Evolutionary conservation across 2,797 vertebrate species (phyloP).

Genomic region (Toxotes lorentzi): DNA sequence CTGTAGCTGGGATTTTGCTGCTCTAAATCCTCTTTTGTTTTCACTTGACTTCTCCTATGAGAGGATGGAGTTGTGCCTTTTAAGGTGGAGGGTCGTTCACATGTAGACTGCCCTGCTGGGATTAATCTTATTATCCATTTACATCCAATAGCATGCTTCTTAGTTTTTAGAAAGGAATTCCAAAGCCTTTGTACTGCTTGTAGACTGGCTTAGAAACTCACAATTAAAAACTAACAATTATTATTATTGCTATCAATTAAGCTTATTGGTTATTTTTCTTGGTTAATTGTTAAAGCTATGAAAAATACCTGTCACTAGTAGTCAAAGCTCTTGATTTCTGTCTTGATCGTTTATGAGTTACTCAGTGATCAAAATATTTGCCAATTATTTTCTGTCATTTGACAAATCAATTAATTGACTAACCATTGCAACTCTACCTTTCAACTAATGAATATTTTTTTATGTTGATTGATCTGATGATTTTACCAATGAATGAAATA

Average conservation of each 20-base stretch:
- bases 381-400: no score
- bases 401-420: no score
- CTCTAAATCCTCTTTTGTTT: background rate
- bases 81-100: background rate
- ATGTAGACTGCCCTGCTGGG: background rate
- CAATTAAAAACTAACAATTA: no score
- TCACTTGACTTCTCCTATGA: background rate
- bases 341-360: no score
- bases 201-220: background rate
- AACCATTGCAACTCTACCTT: no score
- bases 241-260: no score
- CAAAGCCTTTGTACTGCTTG: background rate
- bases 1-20: background rate
- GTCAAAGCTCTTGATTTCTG: no score
- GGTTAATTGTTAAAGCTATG: background rate
- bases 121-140: slow-evolving; percentile 26
- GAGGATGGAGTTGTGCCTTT: background rate
- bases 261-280: no score
- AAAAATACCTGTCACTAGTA: background rate
- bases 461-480: no score
- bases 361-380: no score
- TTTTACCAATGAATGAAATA: no score
- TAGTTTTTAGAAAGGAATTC: background rate
- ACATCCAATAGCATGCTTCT: background rate
- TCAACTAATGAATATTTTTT: no score